Evolutionary conservation across 2,888 invertebrate genomes (phyloP).

Genomic region (Alitta virens): DNA sequence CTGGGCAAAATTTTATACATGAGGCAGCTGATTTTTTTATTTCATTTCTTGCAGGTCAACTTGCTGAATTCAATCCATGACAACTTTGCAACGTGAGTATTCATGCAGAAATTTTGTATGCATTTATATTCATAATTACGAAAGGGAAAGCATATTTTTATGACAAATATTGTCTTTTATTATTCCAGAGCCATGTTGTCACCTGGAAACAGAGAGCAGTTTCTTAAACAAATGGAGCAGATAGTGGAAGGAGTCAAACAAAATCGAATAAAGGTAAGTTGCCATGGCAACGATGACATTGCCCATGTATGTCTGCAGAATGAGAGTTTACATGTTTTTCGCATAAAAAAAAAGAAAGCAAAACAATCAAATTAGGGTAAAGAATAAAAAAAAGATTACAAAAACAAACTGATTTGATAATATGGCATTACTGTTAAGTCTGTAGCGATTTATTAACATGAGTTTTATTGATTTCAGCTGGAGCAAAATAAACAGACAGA

Average conservation of each 20-base stretch:
- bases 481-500: constrained; percentile 68
- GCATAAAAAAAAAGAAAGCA: too few relatives aligned
- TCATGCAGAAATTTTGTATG: background rate
- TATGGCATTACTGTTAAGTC: too few relatives aligned
- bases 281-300: too few relatives aligned
- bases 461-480: constrained; percentile 42
- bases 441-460: too few relatives aligned
- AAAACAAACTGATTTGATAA: too few relatives aligned
- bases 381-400: too few relatives aligned
- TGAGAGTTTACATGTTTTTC: too few relatives aligned
- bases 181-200: constrained; percentile 76
- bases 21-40: too few relatives aligned
- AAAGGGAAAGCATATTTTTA: background rate
- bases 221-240: constrained; percentile 83
- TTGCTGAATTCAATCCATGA: constrained; percentile 58
- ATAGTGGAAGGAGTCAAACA: constrained; percentile 87
- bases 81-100: constrained; percentile 55
- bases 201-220: constrained; percentile 77
- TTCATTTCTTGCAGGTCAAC: constrained; percentile 44
- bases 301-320: too few relatives aligned
- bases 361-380: too few relatives aligned
- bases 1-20: too few relatives aligned
- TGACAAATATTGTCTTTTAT: background rate
- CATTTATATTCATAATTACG: too few relatives aligned
- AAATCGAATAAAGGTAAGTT: constrained; percentile 73